Conservation (phyloP, 2,113 vertebrate species). For the Ploceus nigricollis region DNA sequence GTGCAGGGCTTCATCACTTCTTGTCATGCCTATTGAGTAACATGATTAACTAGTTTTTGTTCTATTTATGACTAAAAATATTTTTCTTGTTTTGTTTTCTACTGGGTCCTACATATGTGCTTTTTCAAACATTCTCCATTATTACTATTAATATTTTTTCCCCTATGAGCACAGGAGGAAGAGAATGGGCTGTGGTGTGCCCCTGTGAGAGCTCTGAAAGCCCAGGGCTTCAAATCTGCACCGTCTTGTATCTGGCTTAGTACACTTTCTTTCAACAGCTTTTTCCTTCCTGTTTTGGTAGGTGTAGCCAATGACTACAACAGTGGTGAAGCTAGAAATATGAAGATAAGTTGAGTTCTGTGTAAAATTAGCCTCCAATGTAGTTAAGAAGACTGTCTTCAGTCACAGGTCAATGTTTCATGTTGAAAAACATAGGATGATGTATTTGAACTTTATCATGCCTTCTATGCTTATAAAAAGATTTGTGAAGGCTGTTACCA, state of each 20-base stretch:
- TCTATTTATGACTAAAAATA: background rate
- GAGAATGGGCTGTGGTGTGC: background rate
- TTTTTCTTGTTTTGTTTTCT: background rate
- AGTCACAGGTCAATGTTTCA: background rate
- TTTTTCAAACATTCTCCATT: background rate
- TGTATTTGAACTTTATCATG: background rate
- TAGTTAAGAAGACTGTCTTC: background rate
- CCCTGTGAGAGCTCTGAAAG: background rate
- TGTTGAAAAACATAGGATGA: background rate
- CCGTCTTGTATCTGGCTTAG: background rate
- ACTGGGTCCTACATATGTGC: fast-evolving
- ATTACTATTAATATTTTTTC: background rate
- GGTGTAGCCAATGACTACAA: background rate
- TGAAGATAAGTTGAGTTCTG: background rate
- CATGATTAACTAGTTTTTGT: background rate
- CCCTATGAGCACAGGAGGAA: background rate
- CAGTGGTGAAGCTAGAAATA: background rate
- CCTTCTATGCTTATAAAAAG: background rate
- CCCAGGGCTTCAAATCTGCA: fast-evolving
- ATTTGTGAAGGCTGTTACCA: background rate
- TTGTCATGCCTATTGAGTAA: background rate
- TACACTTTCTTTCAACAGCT: background rate
- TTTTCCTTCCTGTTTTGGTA: background rate
- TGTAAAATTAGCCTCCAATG: background rate
- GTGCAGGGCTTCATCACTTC: background rate